Evolutionary conservation across 2,113 vertebrate species (phyloP), one percentile per base, ranked within the genome.

Genomic region (Macaca nemestrina): DNA sequence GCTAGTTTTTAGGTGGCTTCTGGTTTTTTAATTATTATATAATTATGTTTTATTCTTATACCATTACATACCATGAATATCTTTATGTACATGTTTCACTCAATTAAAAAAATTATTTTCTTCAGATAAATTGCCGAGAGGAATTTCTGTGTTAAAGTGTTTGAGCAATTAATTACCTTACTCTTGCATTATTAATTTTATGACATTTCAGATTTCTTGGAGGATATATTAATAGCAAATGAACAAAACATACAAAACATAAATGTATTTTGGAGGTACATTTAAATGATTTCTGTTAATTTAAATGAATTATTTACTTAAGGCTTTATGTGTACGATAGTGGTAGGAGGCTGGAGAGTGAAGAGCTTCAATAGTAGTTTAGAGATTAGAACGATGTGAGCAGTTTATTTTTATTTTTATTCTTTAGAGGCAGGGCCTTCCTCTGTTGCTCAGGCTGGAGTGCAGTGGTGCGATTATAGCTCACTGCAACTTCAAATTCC

Each of bases 261-360:
- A 38, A 30, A 52, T 48, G 38, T 48, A 70, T 43, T 93, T 68
- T 90, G 27, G 88, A 90, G 8, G 45, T 92, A 4, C 32, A 4
- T 95, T 90, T 73, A 86, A 70, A 45, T 83, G 48, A 57, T 78
- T 94, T 70, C 61, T 82, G 3, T 94, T 95, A 18, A 73, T 67
- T 93, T 55, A 16, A 87, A 48, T 90, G 5, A 68, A 3, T 82
- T 86, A 70, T 82, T 75, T 67, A 59, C 48, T 68, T 73, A 14
- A 48, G 30, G 25, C 32, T 80, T 9, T 90, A 16, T 84, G 18
- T 76, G 25, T 45, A 0, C 48, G 72, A 64, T 25, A 35, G 86
- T 79, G 11, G 64, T 52, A 30, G 25, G 67, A 84, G 38, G 43
- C 68, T 68, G 20, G 70, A 67, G 52, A 68, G 6, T 35, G 22